Base-by-base conservation (phyloP, 92 coral and sea anemone species). In the Muricea muricata region DNA sequence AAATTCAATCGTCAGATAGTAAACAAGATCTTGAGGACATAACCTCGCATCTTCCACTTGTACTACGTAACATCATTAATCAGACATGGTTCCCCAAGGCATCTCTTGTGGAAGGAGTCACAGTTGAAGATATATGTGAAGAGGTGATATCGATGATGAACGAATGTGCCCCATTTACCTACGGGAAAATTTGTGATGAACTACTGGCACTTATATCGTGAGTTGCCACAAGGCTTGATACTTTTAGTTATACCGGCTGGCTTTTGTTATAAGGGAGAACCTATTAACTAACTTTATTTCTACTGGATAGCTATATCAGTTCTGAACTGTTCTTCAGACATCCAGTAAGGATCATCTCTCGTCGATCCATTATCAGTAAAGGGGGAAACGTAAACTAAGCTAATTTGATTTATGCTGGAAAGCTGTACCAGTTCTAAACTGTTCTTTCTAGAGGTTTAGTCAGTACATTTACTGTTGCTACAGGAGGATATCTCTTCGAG, bases 91-190 rank as follows among this genome's bases (percentile, higher is more conserved):
- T 78, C 31, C 83, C 83, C 2, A 23, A 58, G 4, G 0, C 32
- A 5, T 56, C 69, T 12, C 9, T 33, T 2, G 50, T 39, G n/a
- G 70, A 32, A 11, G 83, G 71, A 0, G 15, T 55, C 2, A 56
- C 69, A 14, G 52, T 57, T 28, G 83, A 78, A 14, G 65, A 34
- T 21, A 78, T 78, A 15, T 18, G 12, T 56, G 30, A 57, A 0
- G 52, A 78, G 28, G 58, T 78, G 69, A 32, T 78, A 6, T 9
- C 40, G 3, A 13, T 58, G 13, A 78, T 78, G 83, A 23, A 70
- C n/a, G 58, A 34, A 3, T 78, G 70, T 35, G 70, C 83, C 9
- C 83, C 83, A 2, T 54, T 58, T 21, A 58, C 83, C 26, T 78
- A 78, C 34, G 47, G 42, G 10, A 57, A 17, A 40, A 78, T 78